A percentile compares a stretch with the other conserved stretches of the same genome.
phyloP scores from a whole-genome alignment of 2,888 invertebrate species.

The Lingula anatina region DNA sequence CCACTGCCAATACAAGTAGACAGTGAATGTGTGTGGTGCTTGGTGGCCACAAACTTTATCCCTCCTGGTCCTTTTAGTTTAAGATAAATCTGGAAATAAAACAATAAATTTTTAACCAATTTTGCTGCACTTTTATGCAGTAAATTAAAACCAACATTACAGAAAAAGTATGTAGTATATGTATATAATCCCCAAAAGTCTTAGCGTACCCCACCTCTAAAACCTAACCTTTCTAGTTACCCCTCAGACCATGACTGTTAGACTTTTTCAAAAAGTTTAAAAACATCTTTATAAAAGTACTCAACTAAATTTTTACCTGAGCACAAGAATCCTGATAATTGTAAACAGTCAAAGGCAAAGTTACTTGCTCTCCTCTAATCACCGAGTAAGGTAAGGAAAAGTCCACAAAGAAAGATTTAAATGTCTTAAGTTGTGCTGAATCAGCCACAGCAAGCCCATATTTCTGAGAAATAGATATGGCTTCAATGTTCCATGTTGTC shows the following conservation, averaged over 20 bases:
- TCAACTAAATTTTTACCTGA: constrained; percentile 22
- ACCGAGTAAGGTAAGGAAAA: constrained; percentile 80
- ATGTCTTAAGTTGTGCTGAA: constrained; percentile 64
- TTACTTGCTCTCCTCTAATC: constrained; percentile 79
- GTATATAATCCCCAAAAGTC: no score
- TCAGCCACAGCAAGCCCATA: constrained; percentile 70
- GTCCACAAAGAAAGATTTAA: constrained; percentile 74
- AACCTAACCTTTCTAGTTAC: no score
- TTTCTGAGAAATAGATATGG: constrained; percentile 71
- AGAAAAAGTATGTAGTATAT: no score
- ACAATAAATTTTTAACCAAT: no score
- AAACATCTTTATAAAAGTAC: neutral
- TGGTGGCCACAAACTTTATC: neutral
- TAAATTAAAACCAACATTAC: no score
- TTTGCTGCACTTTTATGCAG: no score
- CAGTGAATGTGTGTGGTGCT: constrained; percentile 2
- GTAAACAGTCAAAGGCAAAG: constrained; percentile 76
- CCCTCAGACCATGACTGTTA: no score
- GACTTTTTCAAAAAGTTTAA: neutral
- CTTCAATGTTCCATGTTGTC: constrained; percentile 61
- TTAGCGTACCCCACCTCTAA: no score
- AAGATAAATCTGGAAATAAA: constrained; percentile 9
- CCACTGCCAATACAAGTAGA: constrained; percentile 10
- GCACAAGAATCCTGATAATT: constrained; percentile 74
- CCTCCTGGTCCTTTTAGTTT: constrained; percentile 1